Conservation (phyloP, 2,888 invertebrate species). For the Leptopilina myrica region DNA sequence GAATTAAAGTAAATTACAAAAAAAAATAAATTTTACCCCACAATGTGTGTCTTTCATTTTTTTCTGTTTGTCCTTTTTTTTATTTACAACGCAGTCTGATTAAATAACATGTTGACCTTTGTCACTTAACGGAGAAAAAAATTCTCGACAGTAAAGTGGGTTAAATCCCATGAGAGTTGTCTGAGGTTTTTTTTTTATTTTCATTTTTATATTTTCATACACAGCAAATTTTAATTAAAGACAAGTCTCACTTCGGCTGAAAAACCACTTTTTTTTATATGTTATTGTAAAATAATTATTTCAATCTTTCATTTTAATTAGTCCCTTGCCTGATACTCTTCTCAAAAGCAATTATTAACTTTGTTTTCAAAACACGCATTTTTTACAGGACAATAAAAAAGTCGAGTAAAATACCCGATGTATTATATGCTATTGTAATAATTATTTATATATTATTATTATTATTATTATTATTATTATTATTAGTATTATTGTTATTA, state of each 20-base stretch:
- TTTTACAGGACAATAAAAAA: neutral
- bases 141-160: neutral
- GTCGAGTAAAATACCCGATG: neutral
- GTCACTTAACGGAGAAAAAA: slow-evolving; percentile 14
- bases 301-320: neutral
- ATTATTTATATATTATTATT: too few species aligned
- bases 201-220: slow-evolving; percentile 9
- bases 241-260: neutral
- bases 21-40: neutral
- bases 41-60: neutral
- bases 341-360: neutral
- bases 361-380: neutral
- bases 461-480: too few species aligned
- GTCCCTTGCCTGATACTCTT: neutral
- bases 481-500: too few species aligned
- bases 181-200: slow-evolving; percentile 8
- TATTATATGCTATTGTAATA: too few species aligned
- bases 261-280: neutral
- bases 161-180: slow-evolving; percentile 13
- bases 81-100: neutral
- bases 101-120: slow-evolving; percentile 31
- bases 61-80: neutral
- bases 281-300: neutral
- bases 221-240: slow-evolving; percentile 12
- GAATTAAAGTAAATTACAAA: neutral